Percentiles rank a stretch among this genome's conserved stretches.
Conservation (phyloP, 2,888 invertebrate genomes). For the Andrena chrysosceles region DNA sequence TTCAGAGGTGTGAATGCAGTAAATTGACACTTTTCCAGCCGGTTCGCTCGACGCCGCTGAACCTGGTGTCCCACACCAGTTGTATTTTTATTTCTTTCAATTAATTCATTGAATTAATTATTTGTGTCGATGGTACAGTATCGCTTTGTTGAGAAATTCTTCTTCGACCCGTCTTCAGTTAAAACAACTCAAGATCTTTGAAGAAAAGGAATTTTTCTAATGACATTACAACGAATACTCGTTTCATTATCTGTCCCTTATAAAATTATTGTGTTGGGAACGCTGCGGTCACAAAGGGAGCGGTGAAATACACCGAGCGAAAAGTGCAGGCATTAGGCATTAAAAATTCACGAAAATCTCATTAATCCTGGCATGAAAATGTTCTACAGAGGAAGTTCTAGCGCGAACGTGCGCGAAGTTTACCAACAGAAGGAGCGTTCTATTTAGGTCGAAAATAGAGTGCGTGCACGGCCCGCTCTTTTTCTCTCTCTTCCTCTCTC, state of each 20-base stretch:
- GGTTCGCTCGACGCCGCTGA: not conserved
- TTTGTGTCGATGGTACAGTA: too few species aligned
- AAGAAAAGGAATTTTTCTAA: too few species aligned
- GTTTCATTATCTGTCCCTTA: not conserved
- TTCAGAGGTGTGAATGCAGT: slow-evolving; percentile 27
- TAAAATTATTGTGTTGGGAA: too few species aligned
- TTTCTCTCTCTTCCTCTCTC: slow-evolving; percentile 46
- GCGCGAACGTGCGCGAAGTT: slow-evolving; percentile 61
- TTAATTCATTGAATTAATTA: slow-evolving; percentile 10
- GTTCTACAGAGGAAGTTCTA: not conserved
- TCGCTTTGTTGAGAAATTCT: too few species aligned
- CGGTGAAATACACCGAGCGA: not conserved
- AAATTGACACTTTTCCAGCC: slow-evolving; percentile 47
- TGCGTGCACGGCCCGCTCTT: slow-evolving; percentile 57
- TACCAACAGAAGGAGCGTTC: slow-evolving; percentile 71
- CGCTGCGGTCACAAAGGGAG: too few species aligned
- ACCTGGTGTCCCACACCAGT: not conserved
- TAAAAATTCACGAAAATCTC: not conserved
- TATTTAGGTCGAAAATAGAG: slow-evolving; percentile 73
- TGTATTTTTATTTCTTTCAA: slow-evolving; percentile 16
- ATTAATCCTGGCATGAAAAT: slow-evolving; percentile 6
- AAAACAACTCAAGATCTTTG: too few species aligned
- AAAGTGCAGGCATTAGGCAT: not conserved
- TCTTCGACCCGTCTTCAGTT: too few species aligned
- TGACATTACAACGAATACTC: not conserved